Percentiles rank a stretch among this genome's conserved stretches.
phyloP scores from a whole-genome alignment of 2,888 invertebrate species.

The Leucoma salicis region DNA sequence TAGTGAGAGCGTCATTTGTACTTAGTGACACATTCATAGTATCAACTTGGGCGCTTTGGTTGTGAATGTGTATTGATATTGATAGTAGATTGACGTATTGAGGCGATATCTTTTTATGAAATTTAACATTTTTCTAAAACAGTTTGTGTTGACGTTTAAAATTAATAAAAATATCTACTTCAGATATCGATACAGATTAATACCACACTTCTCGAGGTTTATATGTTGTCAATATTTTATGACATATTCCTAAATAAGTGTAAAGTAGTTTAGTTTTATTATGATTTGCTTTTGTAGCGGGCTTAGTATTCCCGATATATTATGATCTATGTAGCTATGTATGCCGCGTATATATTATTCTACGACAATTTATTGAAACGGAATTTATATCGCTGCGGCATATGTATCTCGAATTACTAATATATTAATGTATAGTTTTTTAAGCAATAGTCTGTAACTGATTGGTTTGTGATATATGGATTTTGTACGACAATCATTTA shows the following conservation, averaged over 20 bases:
- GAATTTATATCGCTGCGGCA: conserved; percentile 24
- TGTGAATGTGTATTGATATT: conserved; percentile 1
- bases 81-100: neutral
- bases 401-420: conserved; percentile 55
- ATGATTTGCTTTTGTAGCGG: conserved; percentile 41
- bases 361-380: conserved; percentile 1
- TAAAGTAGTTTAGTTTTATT: conserved; percentile 61
- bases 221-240: conserved; percentile 54
- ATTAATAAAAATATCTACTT: neutral
- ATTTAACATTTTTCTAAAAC: too few species aligned
- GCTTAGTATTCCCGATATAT: conserved; percentile 30
- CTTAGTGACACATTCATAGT: conserved; percentile 33
- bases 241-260: conserved; percentile 71
- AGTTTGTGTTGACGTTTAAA: neutral
- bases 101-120: neutral
- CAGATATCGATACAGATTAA: neutral
- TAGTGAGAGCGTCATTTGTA: conserved; percentile 40
- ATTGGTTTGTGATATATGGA: conserved; percentile 43
- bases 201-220: conserved; percentile 38
- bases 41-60: conserved; percentile 13
- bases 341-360: conserved; percentile 30
- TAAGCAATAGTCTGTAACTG: conserved; percentile 36
- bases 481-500: conserved; percentile 40
- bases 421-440: conserved; percentile 47
- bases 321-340: conserved; percentile 42